Evolutionary conservation across 2,888 invertebrate genomes (phyloP).

Genomic region (Agonum fuliginosum): DNA sequence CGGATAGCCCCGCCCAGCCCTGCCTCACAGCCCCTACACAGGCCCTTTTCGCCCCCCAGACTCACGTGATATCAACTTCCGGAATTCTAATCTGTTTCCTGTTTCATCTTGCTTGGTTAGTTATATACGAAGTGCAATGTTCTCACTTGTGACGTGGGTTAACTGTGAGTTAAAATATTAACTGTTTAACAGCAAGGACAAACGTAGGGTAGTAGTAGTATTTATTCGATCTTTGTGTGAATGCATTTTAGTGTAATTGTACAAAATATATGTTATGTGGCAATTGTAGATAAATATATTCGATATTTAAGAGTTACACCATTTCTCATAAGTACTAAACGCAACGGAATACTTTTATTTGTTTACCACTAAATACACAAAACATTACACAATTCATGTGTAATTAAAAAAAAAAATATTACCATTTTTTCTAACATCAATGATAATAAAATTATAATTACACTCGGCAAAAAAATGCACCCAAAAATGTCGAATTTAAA

Average conservation of each 20-base stretch:
- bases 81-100: constrained; percentile 45
- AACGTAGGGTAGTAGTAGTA: constrained; percentile 43
- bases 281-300: constrained; percentile 66
- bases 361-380: too few relatives aligned
- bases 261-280: constrained; percentile 66
- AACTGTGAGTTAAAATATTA: constrained; percentile 37
- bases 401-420: too few relatives aligned
- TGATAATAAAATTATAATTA: too few relatives aligned
- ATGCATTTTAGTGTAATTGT: constrained; percentile 56
- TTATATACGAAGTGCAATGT: constrained; percentile 50
- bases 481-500: too few relatives aligned
- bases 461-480: too few relatives aligned
- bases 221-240: constrained; percentile 59
- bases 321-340: constrained; percentile 1
- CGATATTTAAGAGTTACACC: constrained; percentile 36
- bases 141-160: too few relatives aligned
- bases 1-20: constrained; percentile 71
- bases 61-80: constrained; percentile 71
- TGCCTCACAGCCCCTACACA: constrained; percentile 68
- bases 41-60: constrained; percentile 72
- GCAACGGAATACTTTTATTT: too few relatives aligned
- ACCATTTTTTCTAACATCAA: too few relatives aligned
- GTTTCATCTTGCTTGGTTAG: constrained; percentile 23
- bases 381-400: too few relatives aligned
- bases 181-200: constrained; percentile 44